A percentile compares a stretch with the other conserved stretches of the same genome.
phyloP scores from a whole-genome alignment of 2,888 invertebrate species.

The Diabrotica balteata region DNA sequence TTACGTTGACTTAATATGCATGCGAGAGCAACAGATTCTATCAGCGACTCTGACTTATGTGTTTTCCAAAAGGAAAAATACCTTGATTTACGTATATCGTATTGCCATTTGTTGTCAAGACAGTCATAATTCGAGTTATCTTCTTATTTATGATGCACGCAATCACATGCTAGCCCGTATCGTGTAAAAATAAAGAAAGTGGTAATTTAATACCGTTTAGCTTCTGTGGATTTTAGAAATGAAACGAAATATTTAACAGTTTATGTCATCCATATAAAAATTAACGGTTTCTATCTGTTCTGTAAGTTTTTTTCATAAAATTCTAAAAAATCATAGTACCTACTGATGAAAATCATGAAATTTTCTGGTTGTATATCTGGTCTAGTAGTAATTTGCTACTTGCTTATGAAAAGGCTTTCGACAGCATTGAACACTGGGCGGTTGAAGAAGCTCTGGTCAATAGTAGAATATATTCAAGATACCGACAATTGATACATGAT shows the following conservation, averaged over 20 bases:
- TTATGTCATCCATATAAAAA: no score
- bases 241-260: conserved; percentile 14
- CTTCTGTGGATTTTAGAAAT: conserved; percentile 41
- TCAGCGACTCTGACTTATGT: conserved; percentile 47
- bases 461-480: no score
- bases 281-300: no score
- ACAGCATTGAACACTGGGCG: no score
- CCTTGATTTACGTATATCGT: conserved; percentile 56
- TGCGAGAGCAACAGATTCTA: conserved; percentile 41
- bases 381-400: no score
- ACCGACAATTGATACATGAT: no score
- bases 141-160: conserved; percentile 54
- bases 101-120: conserved; percentile 53
- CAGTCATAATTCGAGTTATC: conserved; percentile 58
- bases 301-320: no score
- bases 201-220: conserved; percentile 48
- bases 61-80: conserved; percentile 37
- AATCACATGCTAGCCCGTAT: conserved; percentile 34
- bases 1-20: conserved; percentile 5
- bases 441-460: no score
- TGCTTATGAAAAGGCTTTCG: no score
- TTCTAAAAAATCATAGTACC: no score
- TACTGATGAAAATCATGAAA: no score
- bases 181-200: conserved; percentile 35
- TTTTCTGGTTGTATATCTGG: no score